Percentiles rank a stretch among this genome's conserved stretches.
phyloP scores from a whole-genome alignment of 1,140 invertebrate genomes.

The Cydia amplana region DNA sequence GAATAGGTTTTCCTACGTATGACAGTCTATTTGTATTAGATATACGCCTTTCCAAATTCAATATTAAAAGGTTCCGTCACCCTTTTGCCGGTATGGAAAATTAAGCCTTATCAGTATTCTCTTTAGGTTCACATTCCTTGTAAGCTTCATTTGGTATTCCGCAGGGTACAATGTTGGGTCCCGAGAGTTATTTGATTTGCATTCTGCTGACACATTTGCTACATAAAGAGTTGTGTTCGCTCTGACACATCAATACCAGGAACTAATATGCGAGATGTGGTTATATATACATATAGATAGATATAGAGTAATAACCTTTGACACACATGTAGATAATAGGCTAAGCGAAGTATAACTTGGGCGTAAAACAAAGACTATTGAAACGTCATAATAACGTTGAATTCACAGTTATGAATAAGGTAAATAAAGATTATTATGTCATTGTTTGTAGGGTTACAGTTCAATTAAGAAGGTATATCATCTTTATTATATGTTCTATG shows the following conservation, averaged over 20 bases:
- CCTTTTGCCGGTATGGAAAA: not conserved
- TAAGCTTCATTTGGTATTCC: not conserved
- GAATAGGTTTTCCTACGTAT: not conserved
- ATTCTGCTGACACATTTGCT: slow-evolving; percentile 24
- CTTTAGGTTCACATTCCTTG: not conserved
- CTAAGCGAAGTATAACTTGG: too few relatives aligned
- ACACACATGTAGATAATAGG: not conserved
- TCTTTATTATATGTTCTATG: too few relatives aligned
- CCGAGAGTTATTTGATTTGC: slow-evolving; percentile 27
- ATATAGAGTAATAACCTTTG: not conserved
- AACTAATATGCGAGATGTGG: not conserved
- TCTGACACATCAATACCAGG: slow-evolving; percentile 6
- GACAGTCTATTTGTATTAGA: not conserved
- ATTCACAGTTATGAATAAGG: too few relatives aligned
- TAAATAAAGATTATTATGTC: too few relatives aligned
- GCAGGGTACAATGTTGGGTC: not conserved
- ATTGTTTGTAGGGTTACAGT: too few relatives aligned
- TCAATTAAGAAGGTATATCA: too few relatives aligned
- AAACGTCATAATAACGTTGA: too few relatives aligned
- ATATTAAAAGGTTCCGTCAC: not conserved
- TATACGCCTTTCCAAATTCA: not conserved
- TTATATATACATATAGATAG: not conserved
- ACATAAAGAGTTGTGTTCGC: slow-evolving; percentile 6
- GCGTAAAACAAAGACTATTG: too few relatives aligned
- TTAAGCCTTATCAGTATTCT: not conserved